Evolutionary conservation across 2,113 vertebrate species (phyloP), one percentile per base, ranked within the genome.

Genomic region (Picathartes gymnocephalus): DNA sequence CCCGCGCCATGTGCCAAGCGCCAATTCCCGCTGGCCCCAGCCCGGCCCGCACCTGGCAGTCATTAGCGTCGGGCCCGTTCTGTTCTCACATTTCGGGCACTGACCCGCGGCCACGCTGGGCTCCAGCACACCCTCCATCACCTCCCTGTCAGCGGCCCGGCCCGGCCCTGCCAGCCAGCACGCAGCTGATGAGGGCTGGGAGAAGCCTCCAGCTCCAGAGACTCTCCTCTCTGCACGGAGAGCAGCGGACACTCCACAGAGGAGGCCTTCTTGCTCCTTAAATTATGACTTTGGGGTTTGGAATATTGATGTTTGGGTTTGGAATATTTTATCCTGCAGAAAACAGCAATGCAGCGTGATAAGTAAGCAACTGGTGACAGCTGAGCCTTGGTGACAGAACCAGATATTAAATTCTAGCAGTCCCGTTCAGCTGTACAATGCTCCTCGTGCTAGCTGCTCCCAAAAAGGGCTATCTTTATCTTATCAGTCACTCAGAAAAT

Each of bases 41-140:
- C 74, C 88, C 89, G 94, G 93, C 74, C 50, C 70, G 62, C 97
- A 97, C 97, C 98, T 98, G 98, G 95, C 98, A 97, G 96, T 68
- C 97, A 97, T 98, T 97, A 97, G 96, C 35, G 40, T 68, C 48
- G n/a, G 94, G 87, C 95, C 96, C 80, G 33, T 88, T 95, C 74
- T 97, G 96, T 96, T 97, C 97, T 98, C 97, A 97, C 95, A 27
- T 98, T 97, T 92, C 69, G 48, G 90, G 97, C 96, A 92, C 90
- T 92, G 98, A 98, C 97, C 97, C 95, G 14, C 90, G 66, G 97
- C 96, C 93, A 76, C 40, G 74, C 96, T 95, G 90, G 58, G 96
- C 87, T 44, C 77, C 81, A n/a, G 81, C 97, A 97, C 68, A 84
- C 96, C 93, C 97, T 97, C 94, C 93, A 97, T 98, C 98, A 98